phyloP scores from a whole-genome alignment of 2,888 invertebrate genomes.

The Achlya flavicornis region DNA sequence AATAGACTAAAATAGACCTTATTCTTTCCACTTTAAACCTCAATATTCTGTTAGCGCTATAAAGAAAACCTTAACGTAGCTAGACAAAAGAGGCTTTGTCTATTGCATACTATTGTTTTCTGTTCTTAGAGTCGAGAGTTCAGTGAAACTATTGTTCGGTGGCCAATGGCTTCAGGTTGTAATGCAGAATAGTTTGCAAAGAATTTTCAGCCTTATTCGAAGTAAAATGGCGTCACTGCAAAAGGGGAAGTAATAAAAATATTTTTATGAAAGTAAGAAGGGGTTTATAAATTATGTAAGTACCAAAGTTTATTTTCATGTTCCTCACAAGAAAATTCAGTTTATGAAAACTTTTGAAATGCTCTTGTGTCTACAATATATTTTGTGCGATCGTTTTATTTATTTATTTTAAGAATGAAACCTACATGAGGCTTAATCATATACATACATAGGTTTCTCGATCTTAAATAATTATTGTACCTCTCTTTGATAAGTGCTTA shows the following conservation, averaged over 20 bases:
- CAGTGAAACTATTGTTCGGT: constrained; percentile 29
- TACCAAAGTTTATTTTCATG: constrained; percentile 49
- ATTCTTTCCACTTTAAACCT: constrained; percentile 22
- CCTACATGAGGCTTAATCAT: no score
- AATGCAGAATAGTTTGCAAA: constrained; percentile 32
- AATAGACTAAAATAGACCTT: constrained; percentile 27
- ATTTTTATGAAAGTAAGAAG: constrained; percentile 52
- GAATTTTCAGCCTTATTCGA: constrained; percentile 45
- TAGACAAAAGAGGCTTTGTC: constrained; percentile 54
- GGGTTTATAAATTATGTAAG: constrained; percentile 48
- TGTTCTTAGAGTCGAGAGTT: constrained; percentile 45
- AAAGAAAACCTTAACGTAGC: constrained; percentile 32
- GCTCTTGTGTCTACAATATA: background rate
- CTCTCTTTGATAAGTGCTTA: no score
- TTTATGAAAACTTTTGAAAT: constrained; percentile 26
- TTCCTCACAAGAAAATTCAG: constrained; percentile 45
- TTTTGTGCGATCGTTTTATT: background rate
- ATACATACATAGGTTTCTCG: no score
- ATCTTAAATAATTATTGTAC: no score
- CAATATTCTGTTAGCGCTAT: constrained; percentile 27
- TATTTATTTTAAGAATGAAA: background rate
- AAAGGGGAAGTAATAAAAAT: constrained; percentile 55
- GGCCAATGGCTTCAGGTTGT: constrained; percentile 27
- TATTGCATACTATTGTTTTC: constrained; percentile 46
- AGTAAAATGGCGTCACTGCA: constrained; percentile 38